Conservation (phyloP, 2,797 vertebrate genomes). For the Diplodus sargus region DNA sequence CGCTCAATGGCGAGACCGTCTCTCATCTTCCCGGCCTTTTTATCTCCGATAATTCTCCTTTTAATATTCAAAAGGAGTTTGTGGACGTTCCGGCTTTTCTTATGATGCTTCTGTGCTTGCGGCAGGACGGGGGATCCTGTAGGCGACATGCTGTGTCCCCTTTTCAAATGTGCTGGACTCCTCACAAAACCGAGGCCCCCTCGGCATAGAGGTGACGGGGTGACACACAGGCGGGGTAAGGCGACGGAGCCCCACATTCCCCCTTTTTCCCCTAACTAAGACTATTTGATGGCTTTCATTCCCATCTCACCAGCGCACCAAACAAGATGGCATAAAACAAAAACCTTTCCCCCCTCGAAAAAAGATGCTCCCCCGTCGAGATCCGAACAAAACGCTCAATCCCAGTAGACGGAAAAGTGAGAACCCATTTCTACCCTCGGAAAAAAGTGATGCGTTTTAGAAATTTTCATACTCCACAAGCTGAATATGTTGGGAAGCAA, state of each 20-base stretch:
- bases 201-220: constrained; percentile 81
- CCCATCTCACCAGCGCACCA: constrained; percentile 69
- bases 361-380: constrained; percentile 71
- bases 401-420: constrained; percentile 34
- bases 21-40: constrained; percentile 71
- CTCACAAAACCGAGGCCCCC: constrained; percentile 81
- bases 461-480: constrained; percentile 37
- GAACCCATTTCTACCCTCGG: constrained; percentile 37
- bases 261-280: constrained; percentile 75
- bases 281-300: constrained; percentile 86
- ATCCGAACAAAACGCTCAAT: constrained; percentile 53
- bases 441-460: constrained; percentile 43
- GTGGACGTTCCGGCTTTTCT: constrained; percentile 76
- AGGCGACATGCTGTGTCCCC: constrained; percentile 80
- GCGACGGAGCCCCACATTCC: constrained; percentile 68
- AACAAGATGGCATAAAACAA: constrained; percentile 82
- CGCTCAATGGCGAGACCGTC: constrained; percentile 65
- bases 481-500: constrained; percentile 36
- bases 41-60: constrained; percentile 64
- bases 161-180: constrained; percentile 79
- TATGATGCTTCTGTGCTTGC: constrained; percentile 75
- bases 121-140: constrained; percentile 66
- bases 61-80: constrained; percentile 82
- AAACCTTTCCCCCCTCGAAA: constrained; percentile 64
- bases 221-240: constrained; percentile 66